Conservation (phyloP, 1,140 invertebrate species). For the Ceratosolen solmsi region DNA sequence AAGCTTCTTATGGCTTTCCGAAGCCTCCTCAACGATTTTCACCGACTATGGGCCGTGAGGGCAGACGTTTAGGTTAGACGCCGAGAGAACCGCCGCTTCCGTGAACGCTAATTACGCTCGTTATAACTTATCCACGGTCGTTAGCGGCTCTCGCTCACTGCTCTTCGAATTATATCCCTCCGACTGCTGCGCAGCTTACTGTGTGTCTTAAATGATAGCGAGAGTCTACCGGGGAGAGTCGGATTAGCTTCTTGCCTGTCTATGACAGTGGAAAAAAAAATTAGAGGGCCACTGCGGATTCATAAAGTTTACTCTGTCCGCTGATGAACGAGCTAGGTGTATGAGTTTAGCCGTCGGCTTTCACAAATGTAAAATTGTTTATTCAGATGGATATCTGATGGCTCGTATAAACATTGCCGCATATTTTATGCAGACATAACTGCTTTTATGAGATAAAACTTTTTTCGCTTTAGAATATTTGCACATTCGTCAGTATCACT, state of each 20-base stretch:
- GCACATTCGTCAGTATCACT: no score
- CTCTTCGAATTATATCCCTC: neutral
- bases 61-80: neutral
- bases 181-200: neutral
- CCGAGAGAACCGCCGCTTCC: neutral
- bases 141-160: constrained; percentile 29
- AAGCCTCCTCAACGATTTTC: constrained; percentile 9
- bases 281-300: neutral
- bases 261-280: neutral
- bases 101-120: constrained; percentile 53
- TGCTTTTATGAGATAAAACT: no score
- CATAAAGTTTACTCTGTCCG: neutral
- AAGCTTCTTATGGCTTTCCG: constrained; percentile 34
- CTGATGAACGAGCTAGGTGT: no score
- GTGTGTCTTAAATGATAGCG: constrained; percentile 9
- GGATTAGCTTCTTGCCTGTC: neutral
- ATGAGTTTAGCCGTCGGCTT: no score
- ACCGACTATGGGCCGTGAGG: neutral
- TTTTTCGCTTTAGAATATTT: no score
- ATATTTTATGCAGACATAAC: no score
- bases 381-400: no score
- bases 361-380: no score
- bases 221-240: neutral
- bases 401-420: no score
- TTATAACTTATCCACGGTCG: constrained; percentile 52